phyloP scores from a whole-genome alignment of 2,797 vertebrate genomes.

The Setipinna tenuifilis region DNA sequence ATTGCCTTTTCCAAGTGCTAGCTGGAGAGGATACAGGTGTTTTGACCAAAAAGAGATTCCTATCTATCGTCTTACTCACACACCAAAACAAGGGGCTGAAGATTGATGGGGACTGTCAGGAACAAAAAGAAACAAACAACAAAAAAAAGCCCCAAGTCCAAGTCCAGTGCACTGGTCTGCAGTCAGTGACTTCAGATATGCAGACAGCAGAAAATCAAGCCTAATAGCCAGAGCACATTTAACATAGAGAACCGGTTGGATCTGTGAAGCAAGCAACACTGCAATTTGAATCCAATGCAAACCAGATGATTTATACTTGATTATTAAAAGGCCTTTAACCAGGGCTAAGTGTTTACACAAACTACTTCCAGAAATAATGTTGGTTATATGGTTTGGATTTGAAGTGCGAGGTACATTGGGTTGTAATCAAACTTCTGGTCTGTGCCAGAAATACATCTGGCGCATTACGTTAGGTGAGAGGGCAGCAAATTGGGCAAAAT shows the following conservation, averaged over 20 bases:
- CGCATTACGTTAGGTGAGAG: conserved; percentile 4
- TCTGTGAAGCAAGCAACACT: not conserved
- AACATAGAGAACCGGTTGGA: not conserved
- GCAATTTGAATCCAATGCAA: not conserved
- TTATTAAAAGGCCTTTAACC: conserved; percentile 25
- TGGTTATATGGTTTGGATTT: conserved; percentile 21
- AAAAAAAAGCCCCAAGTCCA: not conserved
- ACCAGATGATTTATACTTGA: conserved; percentile 14
- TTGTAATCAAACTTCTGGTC: not conserved
- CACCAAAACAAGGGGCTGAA: conserved; percentile 18
- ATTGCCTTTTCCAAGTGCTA: not conserved
- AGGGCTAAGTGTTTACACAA: conserved; percentile 11
- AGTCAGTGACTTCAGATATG: not conserved
- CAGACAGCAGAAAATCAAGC: conserved; percentile 18
- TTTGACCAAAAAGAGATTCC: conserved; percentile 23
- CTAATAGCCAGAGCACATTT: not conserved
- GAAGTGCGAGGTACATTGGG: not conserved
- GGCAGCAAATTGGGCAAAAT: conserved; percentile 20
- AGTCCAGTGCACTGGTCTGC: not conserved
- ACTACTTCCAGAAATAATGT: conserved; percentile 26
- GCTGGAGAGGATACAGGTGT: conserved; percentile 14
- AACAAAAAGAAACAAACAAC: conserved; percentile 9
- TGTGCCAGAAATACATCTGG: conserved; percentile 20
- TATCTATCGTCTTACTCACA: conserved; percentile 9
- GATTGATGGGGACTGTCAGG: conserved; percentile 25